Percentiles rank a stretch among this genome's conserved stretches.
Conservation (phyloP, 2,888 invertebrate genomes). For the Eudemis profundana region DNA sequence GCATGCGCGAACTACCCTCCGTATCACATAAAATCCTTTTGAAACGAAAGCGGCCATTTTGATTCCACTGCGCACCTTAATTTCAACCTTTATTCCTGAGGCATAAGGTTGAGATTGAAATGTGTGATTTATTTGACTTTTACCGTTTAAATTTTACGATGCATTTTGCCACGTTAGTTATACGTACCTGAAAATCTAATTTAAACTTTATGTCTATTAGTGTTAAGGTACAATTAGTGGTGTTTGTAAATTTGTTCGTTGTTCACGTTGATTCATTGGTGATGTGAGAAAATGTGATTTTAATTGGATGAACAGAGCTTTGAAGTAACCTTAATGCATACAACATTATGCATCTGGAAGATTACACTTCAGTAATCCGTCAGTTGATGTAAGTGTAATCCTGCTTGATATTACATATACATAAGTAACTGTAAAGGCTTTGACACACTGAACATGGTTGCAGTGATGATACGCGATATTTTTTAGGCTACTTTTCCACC, state of each 20-base stretch:
- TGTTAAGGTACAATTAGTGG: neutral
- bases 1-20: conserved; percentile 74
- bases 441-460: neutral
- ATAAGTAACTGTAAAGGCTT: conserved; percentile 5
- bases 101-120: neutral
- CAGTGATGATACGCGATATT: neutral
- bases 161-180: conserved; percentile 6
- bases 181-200: neutral
- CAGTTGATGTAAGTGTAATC: conserved; percentile 6
- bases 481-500: too few relatives aligned
- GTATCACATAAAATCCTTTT: conserved; percentile 3
- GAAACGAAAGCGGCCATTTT: neutral
- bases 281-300: conserved; percentile 42
- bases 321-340: conserved; percentile 38
- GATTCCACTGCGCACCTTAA: neutral
- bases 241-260: conserved; percentile 16
- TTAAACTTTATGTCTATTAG: neutral
- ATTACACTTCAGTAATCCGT: conserved; percentile 12
- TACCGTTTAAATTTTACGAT: conserved; percentile 16
- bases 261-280: conserved; percentile 41
- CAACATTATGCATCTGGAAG: conserved; percentile 35
- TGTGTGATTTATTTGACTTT: neutral
- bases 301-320: conserved; percentile 39
- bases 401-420: neutral
- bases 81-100: neutral